These are phyloP conservation scores for Oscheius sp. DNA, from an alignment of 2,888 invertebrate genomes.

Conservation along the genomic window DNA sequence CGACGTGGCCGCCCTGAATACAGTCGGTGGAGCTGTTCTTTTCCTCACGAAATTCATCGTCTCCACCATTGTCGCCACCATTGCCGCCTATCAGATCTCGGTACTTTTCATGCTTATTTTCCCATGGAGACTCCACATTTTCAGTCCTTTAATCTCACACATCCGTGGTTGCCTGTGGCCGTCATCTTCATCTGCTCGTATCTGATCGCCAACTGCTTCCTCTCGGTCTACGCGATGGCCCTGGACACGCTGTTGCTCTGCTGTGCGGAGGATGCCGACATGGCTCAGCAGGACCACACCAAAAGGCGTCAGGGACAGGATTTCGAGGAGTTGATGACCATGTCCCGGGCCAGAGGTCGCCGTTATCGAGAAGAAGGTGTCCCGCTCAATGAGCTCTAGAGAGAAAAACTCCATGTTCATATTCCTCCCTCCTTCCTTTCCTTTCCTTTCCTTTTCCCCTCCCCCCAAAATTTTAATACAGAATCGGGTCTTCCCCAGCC, in stretches of 20 bases:
- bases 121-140: not conserved
- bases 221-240: conserved; percentile 95
- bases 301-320: conserved; percentile 11
- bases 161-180: conserved; percentile 31
- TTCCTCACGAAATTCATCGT: conserved; percentile 86
- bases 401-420: too few relatives aligned
- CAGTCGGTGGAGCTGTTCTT: conserved; percentile 90
- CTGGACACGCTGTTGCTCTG: conserved; percentile 93
- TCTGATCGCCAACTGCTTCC: conserved; percentile 87
- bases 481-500: too few relatives aligned
- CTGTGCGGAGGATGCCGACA: conserved; percentile 44
- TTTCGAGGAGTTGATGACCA: conserved; percentile 14
- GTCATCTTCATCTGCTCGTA: conserved; percentile 35
- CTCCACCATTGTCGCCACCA: conserved; percentile 76
- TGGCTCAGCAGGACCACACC: conserved; percentile 21
- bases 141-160: conserved; percentile 7
- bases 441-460: too few relatives aligned
- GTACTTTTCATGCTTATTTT: not conserved
- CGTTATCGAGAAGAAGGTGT: too few relatives aligned
- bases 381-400: too few relatives aligned
- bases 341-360: not conserved
- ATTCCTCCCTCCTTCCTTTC: too few relatives aligned
- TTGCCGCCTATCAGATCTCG: conserved; percentile 82
- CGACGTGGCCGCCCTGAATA: conserved; percentile 90
- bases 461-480: too few relatives aligned